These are phyloP conservation scores for Buceros bicornis DNA, from an alignment of 2,797 vertebrate genomes.

Conservation along the genomic window DNA sequence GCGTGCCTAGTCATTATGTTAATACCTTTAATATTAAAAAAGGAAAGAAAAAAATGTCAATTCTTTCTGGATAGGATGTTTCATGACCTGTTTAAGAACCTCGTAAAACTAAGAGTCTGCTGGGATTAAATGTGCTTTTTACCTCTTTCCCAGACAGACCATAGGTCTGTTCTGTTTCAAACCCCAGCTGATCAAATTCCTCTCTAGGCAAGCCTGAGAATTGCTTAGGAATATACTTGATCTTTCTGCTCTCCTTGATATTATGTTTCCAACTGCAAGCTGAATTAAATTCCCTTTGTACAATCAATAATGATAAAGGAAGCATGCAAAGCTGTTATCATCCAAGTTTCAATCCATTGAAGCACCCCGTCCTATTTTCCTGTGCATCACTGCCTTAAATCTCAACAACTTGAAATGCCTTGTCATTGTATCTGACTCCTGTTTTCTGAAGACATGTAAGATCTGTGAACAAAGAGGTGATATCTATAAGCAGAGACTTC, in stretches of 20 bases:
- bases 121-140: neutral
- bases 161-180: neutral
- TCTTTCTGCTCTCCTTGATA: slow-evolving; percentile 1
- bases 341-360: neutral
- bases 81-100: neutral
- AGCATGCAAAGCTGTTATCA: neutral
- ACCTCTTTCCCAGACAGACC: neutral
- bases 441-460: neutral
- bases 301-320: slow-evolving; percentile 24
- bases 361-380: neutral
- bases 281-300: neutral
- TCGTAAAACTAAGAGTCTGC: neutral
- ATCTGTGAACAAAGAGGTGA: neutral
- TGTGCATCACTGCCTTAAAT: neutral
- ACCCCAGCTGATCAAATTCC: neutral
- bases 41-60: neutral
- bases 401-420: neutral
- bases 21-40: neutral
- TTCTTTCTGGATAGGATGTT: neutral
- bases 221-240: neutral
- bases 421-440: neutral
- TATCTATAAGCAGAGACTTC: neutral
- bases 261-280: neutral
- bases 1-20: neutral
- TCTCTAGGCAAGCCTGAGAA: neutral